Base-by-base conservation (phyloP, 2,797 vertebrate genomes). In the Apogon talboti region DNA sequence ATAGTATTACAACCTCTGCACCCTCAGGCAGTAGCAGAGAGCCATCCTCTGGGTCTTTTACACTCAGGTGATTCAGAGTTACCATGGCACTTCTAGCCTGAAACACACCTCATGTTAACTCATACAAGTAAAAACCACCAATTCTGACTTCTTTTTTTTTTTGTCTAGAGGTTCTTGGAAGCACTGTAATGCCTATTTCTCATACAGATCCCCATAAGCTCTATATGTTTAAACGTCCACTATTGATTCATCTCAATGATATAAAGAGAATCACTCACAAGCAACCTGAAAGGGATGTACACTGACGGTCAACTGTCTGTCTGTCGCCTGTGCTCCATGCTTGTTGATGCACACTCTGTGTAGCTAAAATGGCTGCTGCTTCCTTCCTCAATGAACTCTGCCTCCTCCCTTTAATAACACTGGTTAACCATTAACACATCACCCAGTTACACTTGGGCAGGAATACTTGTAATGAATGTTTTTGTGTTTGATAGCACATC, bases 391-490 rank as follows among this genome's bases (percentile, higher is more conserved):
- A 60, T 89, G 87, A 78, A 86, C 82, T 83, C 76, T 83, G 66
- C 41, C 81, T 76, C 78, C 69, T 71, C 60, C 70, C 56, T 74
- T 33, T 24, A 75, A 14, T 37, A 66, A 74, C 59, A 61, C 45
- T 28, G 62, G 90, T 93, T 92, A 93, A 93, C 65, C 72, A 93
- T 93, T 93, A 78, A 92, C 82, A 45, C 2, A 15, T 45, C 54
- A 48, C 43, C 50, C 35, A 30, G 63, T 68, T 71, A 18, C 44
- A 66, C 65, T 41, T 38, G 48, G 62, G 15, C 15, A 66, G 41
- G 41, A 66, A 53, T 19, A 46, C 3, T 13, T 57, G 43, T 47
- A 43, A 69, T 24, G 48, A 41, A 19, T 57, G 15, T 42, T 49
- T 44, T 44, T 54, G 70, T 44, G 49, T 48, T 37, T 37, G 14